phyloP scores from a whole-genome alignment of 2,113 vertebrate species.

The Pheucticus melanocephalus region DNA sequence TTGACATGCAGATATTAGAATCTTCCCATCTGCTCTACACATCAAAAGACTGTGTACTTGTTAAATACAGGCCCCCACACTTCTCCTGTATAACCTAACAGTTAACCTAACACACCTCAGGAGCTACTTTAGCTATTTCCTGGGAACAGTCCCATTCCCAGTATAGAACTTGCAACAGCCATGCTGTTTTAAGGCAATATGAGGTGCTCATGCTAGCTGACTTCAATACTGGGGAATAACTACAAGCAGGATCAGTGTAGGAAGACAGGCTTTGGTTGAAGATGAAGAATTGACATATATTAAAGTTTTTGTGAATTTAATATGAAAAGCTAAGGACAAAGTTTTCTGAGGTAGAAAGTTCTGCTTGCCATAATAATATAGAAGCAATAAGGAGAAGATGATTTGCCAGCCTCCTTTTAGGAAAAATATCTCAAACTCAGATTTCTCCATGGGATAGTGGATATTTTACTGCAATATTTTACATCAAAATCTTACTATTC shows the following conservation, averaged over 20 bases:
- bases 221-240: not conserved
- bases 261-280: not conserved
- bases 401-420: not conserved
- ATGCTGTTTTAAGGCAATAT: not conserved
- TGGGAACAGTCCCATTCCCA: not conserved
- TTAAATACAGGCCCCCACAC: not conserved
- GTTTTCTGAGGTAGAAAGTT: not conserved
- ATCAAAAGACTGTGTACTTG: not conserved
- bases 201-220: not conserved
- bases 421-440: not conserved
- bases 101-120: not conserved
- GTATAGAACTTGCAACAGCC: not conserved
- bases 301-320: not conserved
- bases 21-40: not conserved
- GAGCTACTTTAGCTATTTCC: not conserved
- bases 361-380: not conserved
- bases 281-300: not conserved
- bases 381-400: not conserved
- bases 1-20: not conserved
- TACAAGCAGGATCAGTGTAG: not conserved
- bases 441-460: not conserved
- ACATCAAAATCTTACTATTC: not conserved
- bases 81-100: not conserved
- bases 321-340: not conserved
- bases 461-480: not conserved